Base-by-base conservation (phyloP, 2,888 invertebrate species). In the Cephus rjabovi region DNA sequence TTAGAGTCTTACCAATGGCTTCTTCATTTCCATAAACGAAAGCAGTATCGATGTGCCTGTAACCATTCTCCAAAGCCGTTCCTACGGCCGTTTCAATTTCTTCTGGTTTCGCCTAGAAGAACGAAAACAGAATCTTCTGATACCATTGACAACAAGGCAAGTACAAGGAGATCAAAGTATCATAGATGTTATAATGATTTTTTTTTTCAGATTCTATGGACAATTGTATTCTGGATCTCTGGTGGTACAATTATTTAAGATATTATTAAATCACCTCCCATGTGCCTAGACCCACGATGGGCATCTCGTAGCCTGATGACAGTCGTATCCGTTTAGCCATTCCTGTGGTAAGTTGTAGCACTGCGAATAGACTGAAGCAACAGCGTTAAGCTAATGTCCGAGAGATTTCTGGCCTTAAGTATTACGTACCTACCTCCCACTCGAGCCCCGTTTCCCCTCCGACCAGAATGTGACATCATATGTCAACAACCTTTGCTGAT, bases 21-120 rank as follows among this genome's bases (percentile, higher is more conserved):
- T 95, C 95, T 91, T 97, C 96, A 85, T 96, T 97, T 81, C 95
- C 94, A 87, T 97, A 97, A 92, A 95, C 95, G 88, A 95, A 95
- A 37, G 96, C 96, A 12, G 96, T 96, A 89, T 97, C 96, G 83
- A 95, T 95, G 83, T 96, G 96, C 82, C 95, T 93, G 87, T 96
- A 97, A 37, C 96, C 96, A 82, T 92, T 91, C 75, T 95, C 93
- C 80, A 96, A 90, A 35, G 96, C 96, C 77, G 92, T 92, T 76
- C 93, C 92, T 0, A 96, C 93, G 12, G 94, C 94, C 15, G 91
- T 89, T 89, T 95, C 94, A 69, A 95, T 93, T 83, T 95, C 95
- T 81, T 95, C 93, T 11, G 94, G 91, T 82, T 94, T 93, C 37
- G 95, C 94, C 95, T 95, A 84, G 75, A 89, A 90, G n/a, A 56